phyloP scores from a whole-genome alignment of 2,888 invertebrate species.

The Drosophila tripunctata region DNA sequence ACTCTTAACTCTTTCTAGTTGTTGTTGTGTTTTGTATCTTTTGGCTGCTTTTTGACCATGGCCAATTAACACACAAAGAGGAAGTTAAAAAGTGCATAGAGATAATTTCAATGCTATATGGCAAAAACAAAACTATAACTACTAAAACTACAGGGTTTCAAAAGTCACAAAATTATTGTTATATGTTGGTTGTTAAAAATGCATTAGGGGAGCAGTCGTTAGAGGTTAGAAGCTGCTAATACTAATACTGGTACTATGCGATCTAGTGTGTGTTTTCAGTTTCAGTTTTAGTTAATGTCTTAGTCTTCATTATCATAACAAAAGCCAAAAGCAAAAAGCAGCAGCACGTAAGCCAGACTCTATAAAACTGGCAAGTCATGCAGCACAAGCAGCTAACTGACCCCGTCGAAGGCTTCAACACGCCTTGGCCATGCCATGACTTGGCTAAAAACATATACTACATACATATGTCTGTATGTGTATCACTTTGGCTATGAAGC shows the following conservation, averaged over 20 bases:
- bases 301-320: slow-evolving; percentile 40
- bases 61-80: slow-evolving; percentile 68
- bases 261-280: slow-evolving; percentile 11
- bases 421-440: slow-evolving; percentile 53
- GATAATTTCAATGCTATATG: slow-evolving; percentile 17
- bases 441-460: slow-evolving; percentile 14
- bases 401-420: slow-evolving; percentile 63
- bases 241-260: not conserved
- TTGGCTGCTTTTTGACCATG: slow-evolving; percentile 57
- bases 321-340: slow-evolving; percentile 1
- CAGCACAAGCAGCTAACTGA: slow-evolving; percentile 45
- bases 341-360: slow-evolving; percentile 53
- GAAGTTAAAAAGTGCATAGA: slow-evolving; percentile 18
- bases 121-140: slow-evolving; percentile 4
- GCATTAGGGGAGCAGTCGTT: not conserved
- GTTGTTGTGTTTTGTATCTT: slow-evolving; percentile 13
- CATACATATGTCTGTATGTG: no score
- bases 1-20: slow-evolving; percentile 13
- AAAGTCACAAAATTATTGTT: no score
- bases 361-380: slow-evolving; percentile 60
- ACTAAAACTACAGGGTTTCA: no score
- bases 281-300: not conserved
- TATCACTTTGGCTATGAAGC: slow-evolving; percentile 12
- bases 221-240: no score
- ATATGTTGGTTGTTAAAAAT: no score